These are phyloP conservation scores for Anastrepha ludens DNA, from an alignment of 1,140 invertebrate species.

Conservation along the genomic window DNA sequence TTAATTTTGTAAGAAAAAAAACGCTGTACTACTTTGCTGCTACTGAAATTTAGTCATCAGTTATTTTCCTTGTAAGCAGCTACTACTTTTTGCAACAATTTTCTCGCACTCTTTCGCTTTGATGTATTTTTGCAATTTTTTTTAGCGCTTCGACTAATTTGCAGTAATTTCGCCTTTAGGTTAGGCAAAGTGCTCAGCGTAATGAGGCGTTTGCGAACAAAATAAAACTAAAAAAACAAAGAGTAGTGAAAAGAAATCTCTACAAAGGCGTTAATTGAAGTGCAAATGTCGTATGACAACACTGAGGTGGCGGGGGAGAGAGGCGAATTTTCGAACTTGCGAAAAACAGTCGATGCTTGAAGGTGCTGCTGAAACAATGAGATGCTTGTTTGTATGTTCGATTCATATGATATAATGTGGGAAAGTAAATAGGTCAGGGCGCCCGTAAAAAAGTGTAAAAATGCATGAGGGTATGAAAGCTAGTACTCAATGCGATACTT, in stretches of 20 bases:
- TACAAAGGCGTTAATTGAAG: constrained; percentile 39
- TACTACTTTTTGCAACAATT: neutral
- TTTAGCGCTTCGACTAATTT: constrained; percentile 18
- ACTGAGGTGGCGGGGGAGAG: neutral
- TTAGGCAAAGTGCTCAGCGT: constrained; percentile 24
- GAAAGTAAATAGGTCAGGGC: constrained; percentile 2
- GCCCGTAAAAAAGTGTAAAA: neutral
- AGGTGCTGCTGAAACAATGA: constrained; percentile 12
- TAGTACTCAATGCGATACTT: no score
- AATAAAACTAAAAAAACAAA: neutral
- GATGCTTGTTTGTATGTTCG: constrained; percentile 15
- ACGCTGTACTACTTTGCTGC: neutral
- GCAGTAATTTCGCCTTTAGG: constrained; percentile 32
- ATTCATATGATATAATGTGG: neutral
- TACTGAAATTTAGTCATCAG: constrained; percentile 26
- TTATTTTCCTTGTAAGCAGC: constrained; percentile 12
- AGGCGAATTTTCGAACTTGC: constrained; percentile 6
- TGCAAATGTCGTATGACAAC: constrained; percentile 25
- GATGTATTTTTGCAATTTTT: neutral
- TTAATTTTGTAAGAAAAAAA: constrained; percentile 23
- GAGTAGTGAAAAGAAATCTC: constrained; percentile 18
- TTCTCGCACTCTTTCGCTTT: constrained; percentile 6
- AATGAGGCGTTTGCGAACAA: constrained; percentile 12
- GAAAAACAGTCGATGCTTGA: constrained; percentile 21
- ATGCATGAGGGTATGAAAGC: no score